These are phyloP conservation scores for Stenopsyche tienmushanensis DNA, from an alignment of 1,140 invertebrate genomes.

Conservation along the genomic window DNA sequence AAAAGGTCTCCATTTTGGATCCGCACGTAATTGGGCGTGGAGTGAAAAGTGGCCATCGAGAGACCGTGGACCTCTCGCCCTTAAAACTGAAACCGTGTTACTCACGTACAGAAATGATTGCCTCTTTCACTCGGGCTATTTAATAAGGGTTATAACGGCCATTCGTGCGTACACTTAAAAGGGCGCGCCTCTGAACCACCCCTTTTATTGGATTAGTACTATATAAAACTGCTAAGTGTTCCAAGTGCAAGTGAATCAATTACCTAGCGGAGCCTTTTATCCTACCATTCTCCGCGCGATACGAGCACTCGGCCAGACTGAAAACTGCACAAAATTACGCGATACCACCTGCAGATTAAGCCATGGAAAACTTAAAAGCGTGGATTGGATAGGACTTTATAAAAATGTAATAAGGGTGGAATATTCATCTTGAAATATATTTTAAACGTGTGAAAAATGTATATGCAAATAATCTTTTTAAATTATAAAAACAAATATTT, in stretches of 20 bases:
- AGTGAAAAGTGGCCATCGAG: conserved; percentile 5
- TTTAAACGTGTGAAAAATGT: too few species aligned
- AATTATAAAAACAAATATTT: too few species aligned
- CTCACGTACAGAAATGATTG: conserved; percentile 39
- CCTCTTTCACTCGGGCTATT: conserved; percentile 21
- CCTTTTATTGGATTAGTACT: conserved; percentile 31
- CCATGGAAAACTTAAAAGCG: too few species aligned
- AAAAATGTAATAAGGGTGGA: too few species aligned
- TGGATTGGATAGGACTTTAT: too few species aligned
- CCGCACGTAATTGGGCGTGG: neutral
- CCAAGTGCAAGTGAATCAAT: neutral
- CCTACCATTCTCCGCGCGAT: too few species aligned
- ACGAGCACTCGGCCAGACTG: neutral
- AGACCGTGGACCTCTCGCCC: neutral
- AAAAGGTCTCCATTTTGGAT: too few species aligned
- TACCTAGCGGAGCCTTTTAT: neutral
- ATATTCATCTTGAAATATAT: too few species aligned
- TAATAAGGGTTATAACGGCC: conserved; percentile 33
- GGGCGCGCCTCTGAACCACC: neutral
- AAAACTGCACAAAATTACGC: neutral
- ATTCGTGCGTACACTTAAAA: conserved; percentile 34
- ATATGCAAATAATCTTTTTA: too few species aligned
- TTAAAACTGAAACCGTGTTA: conserved; percentile 14
- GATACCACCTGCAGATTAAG: neutral
- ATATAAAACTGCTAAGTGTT: conserved; percentile 7